phyloP scores from a whole-genome alignment of 2,113 vertebrate genomes.

The Verasper variegatus region DNA sequence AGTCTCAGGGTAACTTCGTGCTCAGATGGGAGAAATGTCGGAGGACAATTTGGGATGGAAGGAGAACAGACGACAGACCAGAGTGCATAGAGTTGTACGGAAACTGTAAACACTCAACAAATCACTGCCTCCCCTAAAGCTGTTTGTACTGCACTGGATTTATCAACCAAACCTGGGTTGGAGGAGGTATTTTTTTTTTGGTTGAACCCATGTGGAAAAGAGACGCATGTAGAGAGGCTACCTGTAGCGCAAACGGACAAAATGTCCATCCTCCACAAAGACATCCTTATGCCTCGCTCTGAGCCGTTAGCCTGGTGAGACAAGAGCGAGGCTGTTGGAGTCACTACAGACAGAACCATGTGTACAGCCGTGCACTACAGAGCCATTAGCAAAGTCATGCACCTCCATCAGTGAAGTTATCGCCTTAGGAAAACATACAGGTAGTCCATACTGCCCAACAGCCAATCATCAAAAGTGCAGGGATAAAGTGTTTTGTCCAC shows the following conservation, averaged over 20 bases:
- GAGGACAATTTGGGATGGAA: constrained; percentile 18
- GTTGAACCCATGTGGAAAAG: constrained; percentile 2
- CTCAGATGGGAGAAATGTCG: constrained; percentile 60
- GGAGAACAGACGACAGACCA: constrained; percentile 10
- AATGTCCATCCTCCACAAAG: constrained; percentile 75
- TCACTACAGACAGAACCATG: constrained; percentile 50
- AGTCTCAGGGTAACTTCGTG: constrained; percentile 56
- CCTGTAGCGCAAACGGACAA: constrained; percentile 45
- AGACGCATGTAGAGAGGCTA: constrained; percentile 32
- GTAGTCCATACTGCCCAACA: not conserved
- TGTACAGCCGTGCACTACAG: constrained; percentile 9
- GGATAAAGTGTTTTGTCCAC: not conserved
- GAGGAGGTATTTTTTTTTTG: not conserved
- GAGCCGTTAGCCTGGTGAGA: constrained; percentile 34
- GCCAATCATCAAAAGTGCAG: not conserved
- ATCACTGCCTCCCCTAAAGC: not conserved
- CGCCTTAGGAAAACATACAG: constrained; percentile 13
- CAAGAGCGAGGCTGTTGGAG: constrained; percentile 56
- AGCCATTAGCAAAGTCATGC: constrained; percentile 4
- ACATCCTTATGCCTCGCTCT: constrained; percentile 54
- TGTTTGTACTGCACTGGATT: not conserved
- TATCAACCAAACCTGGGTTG: not conserved
- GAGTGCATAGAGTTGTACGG: not conserved
- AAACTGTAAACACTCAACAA: not conserved
- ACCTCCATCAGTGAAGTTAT: constrained; percentile 13